Evolutionary conservation across 2,797 vertebrate species (phyloP).

Genomic region (Bovichtus variegatus): DNA sequence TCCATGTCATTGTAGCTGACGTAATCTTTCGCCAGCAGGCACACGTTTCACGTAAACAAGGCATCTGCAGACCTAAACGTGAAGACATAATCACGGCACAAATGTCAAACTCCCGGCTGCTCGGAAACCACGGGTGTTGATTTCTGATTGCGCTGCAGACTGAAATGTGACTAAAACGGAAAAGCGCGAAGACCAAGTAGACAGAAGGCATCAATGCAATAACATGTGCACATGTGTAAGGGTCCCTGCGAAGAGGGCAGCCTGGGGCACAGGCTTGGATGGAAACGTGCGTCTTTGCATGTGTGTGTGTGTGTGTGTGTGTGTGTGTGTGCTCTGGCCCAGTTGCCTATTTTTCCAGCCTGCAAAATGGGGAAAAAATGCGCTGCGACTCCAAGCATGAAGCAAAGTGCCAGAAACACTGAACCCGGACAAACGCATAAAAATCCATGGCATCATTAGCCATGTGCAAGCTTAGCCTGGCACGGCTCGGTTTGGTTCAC

Average conservation of each 20-base stretch:
- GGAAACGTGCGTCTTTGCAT: slow-evolving; percentile 20
- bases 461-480: slow-evolving; percentile 69
- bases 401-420: slow-evolving; percentile 72
- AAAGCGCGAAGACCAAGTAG: neutral
- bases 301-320: neutral
- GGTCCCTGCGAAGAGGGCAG: slow-evolving; percentile 30
- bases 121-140: neutral
- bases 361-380: slow-evolving; percentile 81
- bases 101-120: slow-evolving; percentile 33
- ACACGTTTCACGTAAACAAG: slow-evolving; percentile 55
- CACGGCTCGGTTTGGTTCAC: slow-evolving; percentile 42
- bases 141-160: slow-evolving; percentile 11
- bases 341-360: slow-evolving; percentile 64
- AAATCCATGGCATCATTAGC: slow-evolving; percentile 71
- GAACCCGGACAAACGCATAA: slow-evolving; percentile 72
- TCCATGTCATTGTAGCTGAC: slow-evolving; percentile 43
- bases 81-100: slow-evolving; percentile 42
- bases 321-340: slow-evolving; percentile 43
- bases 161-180: slow-evolving; percentile 15
- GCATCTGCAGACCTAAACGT: slow-evolving; percentile 43
- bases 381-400: slow-evolving; percentile 67
- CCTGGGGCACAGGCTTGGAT: slow-evolving; percentile 22
- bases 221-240: slow-evolving; percentile 11
- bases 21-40: slow-evolving; percentile 39
- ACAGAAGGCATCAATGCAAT: neutral